A percentile compares a stretch with the other conserved stretches of the same genome.
phyloP scores from a whole-genome alignment of 2,888 invertebrate species.

The Eristalis intricaria region DNA sequence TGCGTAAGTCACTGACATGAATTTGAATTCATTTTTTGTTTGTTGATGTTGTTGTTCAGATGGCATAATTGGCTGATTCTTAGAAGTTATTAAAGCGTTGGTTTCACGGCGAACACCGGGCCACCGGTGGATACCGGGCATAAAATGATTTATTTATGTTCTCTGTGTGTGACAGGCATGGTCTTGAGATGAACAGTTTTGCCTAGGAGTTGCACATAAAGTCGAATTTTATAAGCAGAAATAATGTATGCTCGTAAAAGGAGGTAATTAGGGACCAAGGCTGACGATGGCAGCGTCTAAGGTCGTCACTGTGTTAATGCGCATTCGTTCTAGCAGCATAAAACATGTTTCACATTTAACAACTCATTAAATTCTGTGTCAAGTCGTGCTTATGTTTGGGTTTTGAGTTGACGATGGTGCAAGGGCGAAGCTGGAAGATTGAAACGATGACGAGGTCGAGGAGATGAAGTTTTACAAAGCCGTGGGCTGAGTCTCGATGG shows the following conservation, averaged over 20 bases:
- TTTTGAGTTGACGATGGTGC: neutral
- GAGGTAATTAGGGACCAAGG: neutral
- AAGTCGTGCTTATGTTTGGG: neutral
- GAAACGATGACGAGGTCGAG: neutral
- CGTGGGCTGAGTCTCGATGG: too few relatives aligned
- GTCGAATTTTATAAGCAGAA: constrained; percentile 8
- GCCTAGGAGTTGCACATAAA: neutral
- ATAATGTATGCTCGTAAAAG: neutral
- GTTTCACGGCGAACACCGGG: neutral
- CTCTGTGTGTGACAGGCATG: constrained; percentile 2
- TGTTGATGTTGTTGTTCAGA: neutral
- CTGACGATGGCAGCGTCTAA: neutral
- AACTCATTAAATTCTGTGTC: neutral
- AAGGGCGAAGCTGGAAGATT: neutral
- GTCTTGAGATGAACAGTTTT: neutral
- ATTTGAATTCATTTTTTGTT: neutral
- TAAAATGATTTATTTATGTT: constrained; percentile 26
- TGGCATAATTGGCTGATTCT: constrained; percentile 19
- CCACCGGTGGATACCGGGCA: neutral
- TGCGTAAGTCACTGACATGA: constrained; percentile 10
- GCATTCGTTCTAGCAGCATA: neutral
- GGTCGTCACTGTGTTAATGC: neutral
- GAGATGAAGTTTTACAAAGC: too few relatives aligned
- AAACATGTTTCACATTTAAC: neutral
- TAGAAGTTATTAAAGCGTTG: constrained; percentile 6